These are phyloP conservation scores for Drosophila azteca DNA, from an alignment of 1,140 invertebrate species.

Conservation along the genomic window DNA sequence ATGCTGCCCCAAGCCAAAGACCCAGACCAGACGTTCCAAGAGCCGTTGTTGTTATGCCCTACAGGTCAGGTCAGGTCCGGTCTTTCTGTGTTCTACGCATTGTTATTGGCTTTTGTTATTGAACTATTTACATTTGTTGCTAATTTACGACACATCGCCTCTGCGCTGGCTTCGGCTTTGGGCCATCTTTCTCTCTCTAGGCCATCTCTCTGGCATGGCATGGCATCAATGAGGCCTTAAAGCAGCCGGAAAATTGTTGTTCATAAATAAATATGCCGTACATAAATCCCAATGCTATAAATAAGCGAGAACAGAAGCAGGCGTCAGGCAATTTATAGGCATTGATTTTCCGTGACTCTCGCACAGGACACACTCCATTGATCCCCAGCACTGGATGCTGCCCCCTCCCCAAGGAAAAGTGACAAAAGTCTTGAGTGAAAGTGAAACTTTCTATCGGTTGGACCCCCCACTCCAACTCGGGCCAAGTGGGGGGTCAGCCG, in stretches of 20 bases:
- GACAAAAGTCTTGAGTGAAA: slow-evolving; percentile 55
- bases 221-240: slow-evolving; percentile 63
- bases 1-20: slow-evolving; percentile 56
- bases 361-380: slow-evolving; percentile 7
- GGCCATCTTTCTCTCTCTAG: slow-evolving; percentile 8
- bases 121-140: slow-evolving; percentile 82
- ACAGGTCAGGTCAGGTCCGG: slow-evolving; percentile 20
- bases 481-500: slow-evolving; percentile 35
- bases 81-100: slow-evolving; percentile 45
- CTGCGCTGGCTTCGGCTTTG: too few relatives aligned
- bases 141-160: slow-evolving; percentile 66
- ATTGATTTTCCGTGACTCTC: slow-evolving; percentile 59
- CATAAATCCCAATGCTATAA: slow-evolving; percentile 72
- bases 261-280: slow-evolving; percentile 77
- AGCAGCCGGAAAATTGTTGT: slow-evolving; percentile 75
- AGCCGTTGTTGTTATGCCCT: slow-evolving; percentile 8
- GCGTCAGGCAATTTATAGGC: slow-evolving; percentile 65
- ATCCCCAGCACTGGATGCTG: neutral
- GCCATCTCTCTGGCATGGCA: slow-evolving; percentile 4
- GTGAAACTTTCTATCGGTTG: slow-evolving; percentile 49
- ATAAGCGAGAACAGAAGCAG: slow-evolving; percentile 52
- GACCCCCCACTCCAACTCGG: neutral
- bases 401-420: slow-evolving; percentile 30
- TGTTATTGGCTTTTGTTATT: slow-evolving; percentile 67
- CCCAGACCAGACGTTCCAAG: slow-evolving; percentile 40